These are phyloP conservation scores for Heterochromis multidens DNA, from an alignment of 2,113 vertebrate species.

Conservation along the genomic window DNA sequence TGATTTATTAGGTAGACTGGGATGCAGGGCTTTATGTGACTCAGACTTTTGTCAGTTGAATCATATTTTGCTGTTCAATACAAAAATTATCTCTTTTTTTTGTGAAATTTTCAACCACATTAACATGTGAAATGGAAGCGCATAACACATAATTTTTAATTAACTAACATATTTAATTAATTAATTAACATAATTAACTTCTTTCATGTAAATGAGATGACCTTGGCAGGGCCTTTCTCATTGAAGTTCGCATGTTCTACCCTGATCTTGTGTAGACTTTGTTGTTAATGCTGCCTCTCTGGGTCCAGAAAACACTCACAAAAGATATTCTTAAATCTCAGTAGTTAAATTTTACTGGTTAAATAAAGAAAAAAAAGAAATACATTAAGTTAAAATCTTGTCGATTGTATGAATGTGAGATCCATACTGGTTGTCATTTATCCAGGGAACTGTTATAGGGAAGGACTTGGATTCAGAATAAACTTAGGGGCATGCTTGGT, in stretches of 20 bases:
- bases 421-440: background rate
- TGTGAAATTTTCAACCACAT: background rate
- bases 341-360: background rate
- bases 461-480: background rate
- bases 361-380: background rate
- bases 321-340: background rate
- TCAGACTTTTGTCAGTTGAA: background rate
- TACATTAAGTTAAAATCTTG: background rate
- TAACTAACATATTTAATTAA: too few relatives aligned
- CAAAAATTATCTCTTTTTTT: background rate
- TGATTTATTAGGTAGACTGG: background rate
- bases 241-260: background rate
- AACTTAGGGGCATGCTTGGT: background rate
- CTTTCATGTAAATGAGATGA: background rate
- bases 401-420: background rate
- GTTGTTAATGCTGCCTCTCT: background rate
- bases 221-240: too few relatives aligned
- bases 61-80: background rate
- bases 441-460: background rate
- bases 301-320: background rate
- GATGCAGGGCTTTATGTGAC: background rate
- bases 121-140: background rate
- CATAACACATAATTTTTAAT: background rate
- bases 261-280: background rate
- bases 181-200: too few relatives aligned